Base-by-base conservation (phyloP, 2,113 vertebrate genomes). In the Daphoenositta chrysoptera region DNA sequence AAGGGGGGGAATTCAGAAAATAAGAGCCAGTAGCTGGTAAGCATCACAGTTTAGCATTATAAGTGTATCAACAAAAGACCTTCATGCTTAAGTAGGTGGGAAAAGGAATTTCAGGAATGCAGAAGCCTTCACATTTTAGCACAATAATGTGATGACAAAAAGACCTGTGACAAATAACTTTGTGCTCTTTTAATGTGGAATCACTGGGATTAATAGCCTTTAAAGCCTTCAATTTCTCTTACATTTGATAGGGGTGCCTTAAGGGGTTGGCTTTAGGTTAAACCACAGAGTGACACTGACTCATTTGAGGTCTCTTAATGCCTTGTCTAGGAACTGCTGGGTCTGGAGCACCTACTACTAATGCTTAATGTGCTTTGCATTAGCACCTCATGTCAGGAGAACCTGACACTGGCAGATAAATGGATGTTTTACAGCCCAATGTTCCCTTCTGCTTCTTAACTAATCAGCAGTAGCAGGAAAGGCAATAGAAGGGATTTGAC, bases 331-430 rank as follows among this genome's bases (percentile, higher is more conserved):
- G 51, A 94, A 47, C 56, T 96, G 68, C 87, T 73, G 87, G 65
- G 64, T 93, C 83, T 97, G 73, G 64, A 94, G 83, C 66, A 95
- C 93, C 92, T 97, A 69, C 63, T 96, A 81, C 81, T 94, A 89
- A 93, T 81, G 81, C 86, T 94, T 95, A 94, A 93, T 94, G 89
- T 91, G 61, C 87, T 94, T 93, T 96, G 84, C 90, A 94, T 97
- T 94, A 94, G 81, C 64, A 96, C 85, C 75, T 93, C 77, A 44
- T 92, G 92, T 95, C 90, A 95, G 77, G 78, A 96, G 69, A 97
- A 92, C 86, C 90, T 96, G 94, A 95, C 93, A 85, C 57, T 56
- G 54, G 70, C 66, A 94, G 91, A 94, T 87, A 96, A 97, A 96
- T 88, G 83, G 82, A 83, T 89, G 47, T 56, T 93, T 94, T 89